A percentile compares a stretch with the other conserved stretches of the same genome.
These are phyloP conservation scores for Macaria notata DNA, from an alignment of 2,888 invertebrate genomes.

Conservation along the genomic window DNA sequence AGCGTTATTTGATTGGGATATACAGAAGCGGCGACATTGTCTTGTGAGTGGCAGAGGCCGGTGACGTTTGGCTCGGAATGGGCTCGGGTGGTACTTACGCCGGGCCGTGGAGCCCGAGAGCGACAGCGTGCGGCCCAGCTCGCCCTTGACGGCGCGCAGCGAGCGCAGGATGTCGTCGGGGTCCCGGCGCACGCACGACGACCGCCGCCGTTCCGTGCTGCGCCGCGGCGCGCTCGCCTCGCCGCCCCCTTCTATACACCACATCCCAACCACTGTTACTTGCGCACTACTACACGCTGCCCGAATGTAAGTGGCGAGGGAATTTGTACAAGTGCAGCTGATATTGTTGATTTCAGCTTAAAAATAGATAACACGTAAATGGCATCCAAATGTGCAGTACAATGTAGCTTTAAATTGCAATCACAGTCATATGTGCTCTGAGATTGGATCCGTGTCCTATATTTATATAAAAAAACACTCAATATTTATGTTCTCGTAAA, in stretches of 20 bases:
- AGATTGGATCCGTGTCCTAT: no score
- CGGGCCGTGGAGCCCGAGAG: slow-evolving; percentile 87
- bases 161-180: slow-evolving; percentile 92
- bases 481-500: not conserved
- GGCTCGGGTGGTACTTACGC: slow-evolving; percentile 84
- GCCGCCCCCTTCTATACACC: slow-evolving; percentile 53
- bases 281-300: not conserved
- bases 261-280: slow-evolving; percentile 33
- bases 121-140: slow-evolving; percentile 91
- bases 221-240: slow-evolving; percentile 62
- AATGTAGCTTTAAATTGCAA: not conserved
- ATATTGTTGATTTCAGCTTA: not conserved
- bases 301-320: no score
- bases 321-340: no score
- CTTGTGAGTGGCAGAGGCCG: no score
- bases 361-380: not conserved
- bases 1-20: no score
- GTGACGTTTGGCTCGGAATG: no score
- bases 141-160: slow-evolving; percentile 91
- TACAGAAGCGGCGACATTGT: no score
- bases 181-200: slow-evolving; percentile 91
- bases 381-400: not conserved
- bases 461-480: not conserved
- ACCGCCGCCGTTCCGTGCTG: slow-evolving; percentile 87
- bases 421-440: not conserved